A percentile compares a stretch with the other conserved stretches of the same genome.
phyloP scores from a whole-genome alignment of 2,888 invertebrate species.

The Hyalella azteca region DNA sequence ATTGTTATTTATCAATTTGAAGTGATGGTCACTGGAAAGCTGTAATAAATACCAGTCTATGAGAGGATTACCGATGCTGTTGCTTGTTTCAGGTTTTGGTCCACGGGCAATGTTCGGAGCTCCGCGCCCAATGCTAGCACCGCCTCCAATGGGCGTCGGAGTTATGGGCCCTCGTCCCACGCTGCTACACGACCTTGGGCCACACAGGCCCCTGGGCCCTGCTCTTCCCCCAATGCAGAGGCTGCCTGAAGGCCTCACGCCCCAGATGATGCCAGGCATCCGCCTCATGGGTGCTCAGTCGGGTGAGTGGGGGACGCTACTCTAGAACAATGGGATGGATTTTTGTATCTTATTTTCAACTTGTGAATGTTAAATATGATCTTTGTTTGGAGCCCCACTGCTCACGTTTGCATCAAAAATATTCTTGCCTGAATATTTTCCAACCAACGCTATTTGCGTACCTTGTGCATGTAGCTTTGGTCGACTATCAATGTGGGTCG shows the following conservation, averaged over 20 bases:
- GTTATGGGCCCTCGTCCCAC: constrained; percentile 30
- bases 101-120: constrained; percentile 22
- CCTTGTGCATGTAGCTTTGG: too few species aligned
- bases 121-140: neutral
- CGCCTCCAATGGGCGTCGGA: constrained; percentile 36
- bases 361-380: too few species aligned
- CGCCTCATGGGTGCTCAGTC: constrained; percentile 20
- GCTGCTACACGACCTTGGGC: constrained; percentile 13
- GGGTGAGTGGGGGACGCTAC: too few species aligned
- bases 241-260: constrained; percentile 12
- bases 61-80: too few species aligned
- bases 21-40: neutral
- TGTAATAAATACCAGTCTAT: neutral
- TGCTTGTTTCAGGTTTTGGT: constrained; percentile 29
- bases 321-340: too few species aligned
- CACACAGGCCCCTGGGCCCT: constrained; percentile 2
- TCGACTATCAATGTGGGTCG: too few species aligned
- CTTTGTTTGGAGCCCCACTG: too few species aligned
- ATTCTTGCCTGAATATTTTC: too few species aligned
- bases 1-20: too few species aligned
- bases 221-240: constrained; percentile 17
- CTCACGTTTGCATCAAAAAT: too few species aligned
- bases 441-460: too few species aligned
- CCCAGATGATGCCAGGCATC: constrained; percentile 3
- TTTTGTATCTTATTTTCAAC: too few species aligned